Evolutionary conservation across 2,888 invertebrate species (phyloP), one percentile per base, ranked within the genome.

Genomic region (Scaptomyza cyrtandrae): DNA sequence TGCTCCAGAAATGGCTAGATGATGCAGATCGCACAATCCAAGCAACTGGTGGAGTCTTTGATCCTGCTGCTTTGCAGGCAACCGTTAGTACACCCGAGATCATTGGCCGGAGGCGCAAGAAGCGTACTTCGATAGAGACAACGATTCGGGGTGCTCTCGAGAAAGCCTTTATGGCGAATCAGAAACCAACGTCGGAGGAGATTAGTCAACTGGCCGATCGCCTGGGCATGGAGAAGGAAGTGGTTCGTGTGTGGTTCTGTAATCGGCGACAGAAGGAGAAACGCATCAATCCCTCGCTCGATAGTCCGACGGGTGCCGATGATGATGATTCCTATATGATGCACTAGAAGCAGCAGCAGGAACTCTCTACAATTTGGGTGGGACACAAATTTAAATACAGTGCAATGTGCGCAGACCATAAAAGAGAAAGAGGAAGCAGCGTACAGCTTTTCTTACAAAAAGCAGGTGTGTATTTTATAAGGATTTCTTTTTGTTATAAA

Each of bases 181-280:
- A 98, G 61, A 99, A 99, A 92, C 98, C 98, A 46, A 98, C 98
- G 39, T 98, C 98, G 68, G 98, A 99, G 93, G 98, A 99, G 93
- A 99, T 99, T 90, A 94, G 96, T 43, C 95, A 97, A 90, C 94
- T 99, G 74, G 98, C 99, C 45, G 98, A 98, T 92, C 96, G 95
- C 75, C 94, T 99, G 62, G 95, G 96, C 90, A 98, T 99, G 98
- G 98, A 99, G 93, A 98, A 98, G 93, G 98, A 99, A 93, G 98
- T 99, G 66, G 97, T 97, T 43, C 93, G 95, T 75, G 97, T 97
- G 54, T 98, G 98, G 98, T 98, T 98, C 93, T 98, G 98, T 93
- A 98, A 98, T 93, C 95, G 98, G 83, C 94, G 98, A 70, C 98
- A 99, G 93, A 98, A 98, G 93, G 98, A 98, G 93, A 98, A 98